phyloP scores from a whole-genome alignment of 1,140 invertebrate species.

The Bombus vancouverensis region DNA sequence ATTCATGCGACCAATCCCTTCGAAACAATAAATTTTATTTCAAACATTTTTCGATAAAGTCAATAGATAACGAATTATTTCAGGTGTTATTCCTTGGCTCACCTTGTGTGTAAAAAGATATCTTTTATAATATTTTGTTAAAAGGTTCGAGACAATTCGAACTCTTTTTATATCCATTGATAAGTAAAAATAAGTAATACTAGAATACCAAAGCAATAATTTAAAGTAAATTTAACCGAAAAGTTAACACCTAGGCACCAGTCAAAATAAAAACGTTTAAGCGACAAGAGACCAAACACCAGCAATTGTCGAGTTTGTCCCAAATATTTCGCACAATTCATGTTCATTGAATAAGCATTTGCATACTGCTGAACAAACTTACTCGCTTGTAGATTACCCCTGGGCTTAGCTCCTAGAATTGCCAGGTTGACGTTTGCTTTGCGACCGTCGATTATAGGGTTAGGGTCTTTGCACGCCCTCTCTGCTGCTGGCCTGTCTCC shows the following conservation, averaged over 20 bases:
- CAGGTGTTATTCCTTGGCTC: too few species aligned
- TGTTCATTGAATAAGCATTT: constrained; percentile 16
- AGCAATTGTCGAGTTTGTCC: neutral
- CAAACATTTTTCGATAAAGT: neutral
- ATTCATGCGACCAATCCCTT: neutral
- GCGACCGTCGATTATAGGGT: constrained; percentile 98
- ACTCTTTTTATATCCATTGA: neutral
- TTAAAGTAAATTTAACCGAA: neutral
- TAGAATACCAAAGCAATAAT: neutral
- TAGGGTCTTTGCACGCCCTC: constrained; percentile 97
- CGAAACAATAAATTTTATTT: neutral
- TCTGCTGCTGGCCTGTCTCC: constrained; percentile 95
- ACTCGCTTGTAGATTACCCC: constrained; percentile 92
- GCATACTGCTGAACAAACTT: constrained; percentile 74
- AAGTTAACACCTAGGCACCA: neutral
- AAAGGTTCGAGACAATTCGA: neutral
- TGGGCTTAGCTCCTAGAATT: constrained; percentile 97
- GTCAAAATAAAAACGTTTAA: neutral
- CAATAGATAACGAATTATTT: neutral
- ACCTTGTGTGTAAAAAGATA: neutral
- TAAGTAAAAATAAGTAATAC: neutral
- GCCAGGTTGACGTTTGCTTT: constrained; percentile 99
- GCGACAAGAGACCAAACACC: constrained; percentile 8
- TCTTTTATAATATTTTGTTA: neutral
- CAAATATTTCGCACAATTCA: neutral